Conservation (phyloP, 2,888 invertebrate genomes). For the Cenopis cana region DNA sequence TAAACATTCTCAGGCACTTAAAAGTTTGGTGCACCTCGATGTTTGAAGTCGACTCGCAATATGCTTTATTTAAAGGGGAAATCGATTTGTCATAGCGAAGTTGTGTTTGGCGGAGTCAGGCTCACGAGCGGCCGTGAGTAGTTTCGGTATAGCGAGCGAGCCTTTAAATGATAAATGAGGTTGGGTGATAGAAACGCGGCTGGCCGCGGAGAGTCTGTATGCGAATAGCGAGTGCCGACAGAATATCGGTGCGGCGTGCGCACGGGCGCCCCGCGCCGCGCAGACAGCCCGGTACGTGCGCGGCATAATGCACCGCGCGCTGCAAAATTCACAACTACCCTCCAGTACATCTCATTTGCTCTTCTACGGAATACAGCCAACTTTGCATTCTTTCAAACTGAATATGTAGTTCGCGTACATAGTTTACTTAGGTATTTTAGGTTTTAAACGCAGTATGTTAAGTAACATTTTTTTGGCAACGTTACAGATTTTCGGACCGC, state of each 20-base stretch:
- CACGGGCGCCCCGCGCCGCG: conserved; percentile 61
- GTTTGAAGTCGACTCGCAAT: conserved; percentile 40
- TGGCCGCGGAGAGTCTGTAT: conserved; percentile 50
- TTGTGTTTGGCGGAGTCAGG: conserved; percentile 61
- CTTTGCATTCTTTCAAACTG: conserved; percentile 9
- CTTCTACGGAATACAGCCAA: conserved; percentile 60
- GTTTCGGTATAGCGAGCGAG: conserved; percentile 66
- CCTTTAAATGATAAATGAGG: conserved; percentile 79
- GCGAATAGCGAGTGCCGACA: conserved; percentile 56
- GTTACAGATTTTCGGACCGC: not conserved
- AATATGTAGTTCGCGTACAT: not conserved
- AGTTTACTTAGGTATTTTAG: not conserved
- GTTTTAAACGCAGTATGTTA: not conserved
- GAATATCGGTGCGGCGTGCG: conserved; percentile 58
- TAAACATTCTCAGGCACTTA: conserved; percentile 67
- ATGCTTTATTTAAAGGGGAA: conserved; percentile 44
- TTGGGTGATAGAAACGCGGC: conserved; percentile 71
- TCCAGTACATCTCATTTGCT: conserved; percentile 80
- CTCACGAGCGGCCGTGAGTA: conserved; percentile 66
- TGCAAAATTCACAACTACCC: conserved; percentile 83
- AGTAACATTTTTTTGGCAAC: not conserved
- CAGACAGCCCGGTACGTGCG: conserved; percentile 81
- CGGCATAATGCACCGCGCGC: conserved; percentile 79
- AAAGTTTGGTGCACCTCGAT: conserved; percentile 45
- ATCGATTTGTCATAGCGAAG: conserved; percentile 63